phyloP scores from a whole-genome alignment of 2,113 vertebrate species.

The Lutjanus erythropterus region DNA sequence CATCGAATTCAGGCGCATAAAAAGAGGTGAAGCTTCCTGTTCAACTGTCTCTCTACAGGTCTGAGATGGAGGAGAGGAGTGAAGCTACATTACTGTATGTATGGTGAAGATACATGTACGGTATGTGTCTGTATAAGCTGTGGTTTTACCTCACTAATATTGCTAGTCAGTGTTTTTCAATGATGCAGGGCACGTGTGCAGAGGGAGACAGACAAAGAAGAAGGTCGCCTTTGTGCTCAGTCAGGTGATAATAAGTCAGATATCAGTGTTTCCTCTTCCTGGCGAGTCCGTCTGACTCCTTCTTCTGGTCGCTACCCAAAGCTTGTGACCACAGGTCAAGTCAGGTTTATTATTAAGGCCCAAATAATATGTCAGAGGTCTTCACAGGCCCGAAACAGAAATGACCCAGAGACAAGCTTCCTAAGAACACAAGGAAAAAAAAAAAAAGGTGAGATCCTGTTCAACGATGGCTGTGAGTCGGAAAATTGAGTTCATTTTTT shows the following conservation, averaged over 20 bases:
- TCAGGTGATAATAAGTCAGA: conserved; percentile 7
- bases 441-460: neutral
- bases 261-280: neutral
- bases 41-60: too few species aligned
- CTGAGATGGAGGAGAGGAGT: neutral
- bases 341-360: neutral
- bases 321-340: neutral
- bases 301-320: neutral
- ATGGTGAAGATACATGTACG: too few species aligned
- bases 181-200: neutral
- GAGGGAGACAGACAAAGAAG: neutral
- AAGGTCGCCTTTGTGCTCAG: conserved; percentile 6
- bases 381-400: neutral
- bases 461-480: neutral
- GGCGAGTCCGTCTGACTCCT: neutral
- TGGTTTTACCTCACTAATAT: neutral
- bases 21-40: too few species aligned
- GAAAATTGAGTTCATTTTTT: too few species aligned
- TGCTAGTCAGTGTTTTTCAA: neutral
- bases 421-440: neutral
- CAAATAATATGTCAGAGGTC: neutral
- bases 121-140: neutral
- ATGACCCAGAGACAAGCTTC: neutral
- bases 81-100: too few species aligned
- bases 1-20: too few species aligned